Evolutionary conservation across 2,888 invertebrate genomes (phyloP), one percentile per base, ranked within the genome.

Genomic region (Rutpela maculata): DNA sequence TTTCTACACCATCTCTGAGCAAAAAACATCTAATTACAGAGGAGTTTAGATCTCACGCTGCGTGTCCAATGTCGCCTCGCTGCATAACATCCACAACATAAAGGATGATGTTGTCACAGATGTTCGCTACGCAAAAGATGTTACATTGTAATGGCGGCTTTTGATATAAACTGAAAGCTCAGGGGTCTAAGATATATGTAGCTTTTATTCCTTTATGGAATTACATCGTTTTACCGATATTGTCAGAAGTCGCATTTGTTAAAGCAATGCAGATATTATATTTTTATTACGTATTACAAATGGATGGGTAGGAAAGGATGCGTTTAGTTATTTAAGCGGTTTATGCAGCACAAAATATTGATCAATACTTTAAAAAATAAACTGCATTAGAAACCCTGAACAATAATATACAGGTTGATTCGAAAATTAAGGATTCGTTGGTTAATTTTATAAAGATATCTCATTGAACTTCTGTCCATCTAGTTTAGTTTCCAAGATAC

Each of bases 191-290:
- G 15, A 69, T 31, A 68, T 68, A 69, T 69, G 69, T 26, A 17
- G 69, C 57, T 59, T 69, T 69, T 69, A 69, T 69, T 56, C 56
- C 56, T 67, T 67, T 55, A 57, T 26, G 57, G 56, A 69, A 69
- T 69, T 69, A 55, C 57, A 26, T 31, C 31, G 35, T 59, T 59
- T 3, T 12, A 12, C 31, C 57, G 59, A 31, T 59, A 59, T 26
- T 22, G 56, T 26, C 43, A 7, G 26, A n/a, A 26, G 43, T 31
- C 31, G 26, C n/a, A n/a, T 22, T 17, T 15, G 55, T 56, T 56
- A 57, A 50, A 57, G 18, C 35, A 26, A 18, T 69, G 19, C 38
- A 38, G 57, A 69, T 69, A 35, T 56, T 69, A 31, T 57, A 57
- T 69, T 35, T 38, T 11, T 65, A 35, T 35, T 35, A 35, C 6